Conservation (phyloP, 2,797 vertebrate species). For the Sus cebifrons region DNA sequence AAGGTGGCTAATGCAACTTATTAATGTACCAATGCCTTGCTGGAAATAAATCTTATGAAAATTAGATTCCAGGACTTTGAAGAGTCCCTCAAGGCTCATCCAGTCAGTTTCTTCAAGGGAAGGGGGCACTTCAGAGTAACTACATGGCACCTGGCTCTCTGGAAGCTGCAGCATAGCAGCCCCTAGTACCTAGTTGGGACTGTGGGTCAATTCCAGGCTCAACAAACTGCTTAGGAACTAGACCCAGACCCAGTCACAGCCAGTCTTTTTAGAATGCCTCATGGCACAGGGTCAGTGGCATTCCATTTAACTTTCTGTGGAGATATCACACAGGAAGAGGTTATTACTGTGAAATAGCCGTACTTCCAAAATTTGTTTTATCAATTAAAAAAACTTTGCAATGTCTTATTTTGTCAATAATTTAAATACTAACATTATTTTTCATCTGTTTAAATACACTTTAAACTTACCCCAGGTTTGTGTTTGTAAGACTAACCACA, state of each 20-base stretch:
- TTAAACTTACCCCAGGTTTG: not conserved
- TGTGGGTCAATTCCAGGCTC: not conserved
- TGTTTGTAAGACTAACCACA: not conserved
- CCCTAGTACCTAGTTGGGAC: not conserved
- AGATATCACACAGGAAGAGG: not conserved
- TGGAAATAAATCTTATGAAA: not conserved
- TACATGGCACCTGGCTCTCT: not conserved
- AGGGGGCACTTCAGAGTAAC: not conserved
- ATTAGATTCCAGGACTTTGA: not conserved
- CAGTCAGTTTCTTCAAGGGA: not conserved
- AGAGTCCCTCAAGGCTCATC: not conserved
- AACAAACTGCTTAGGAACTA: not conserved
- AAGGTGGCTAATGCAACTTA: constrained; percentile 11
- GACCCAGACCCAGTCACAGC: not conserved
- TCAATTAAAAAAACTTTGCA: not conserved
- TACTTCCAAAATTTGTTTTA: constrained; percentile 56
- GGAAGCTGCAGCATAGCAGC: not conserved
- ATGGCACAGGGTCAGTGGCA: not conserved
- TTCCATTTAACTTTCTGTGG: constrained; percentile 29
- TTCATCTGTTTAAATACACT: constrained; percentile 50
- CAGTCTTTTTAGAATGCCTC: not conserved
- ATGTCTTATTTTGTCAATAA: constrained; percentile 27
- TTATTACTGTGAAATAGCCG: not conserved
- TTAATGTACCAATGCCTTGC: not conserved
- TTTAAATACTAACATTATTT: constrained; percentile 41